Base-by-base conservation (phyloP, 1,140 invertebrate species). In the Drosophila murphyi region DNA sequence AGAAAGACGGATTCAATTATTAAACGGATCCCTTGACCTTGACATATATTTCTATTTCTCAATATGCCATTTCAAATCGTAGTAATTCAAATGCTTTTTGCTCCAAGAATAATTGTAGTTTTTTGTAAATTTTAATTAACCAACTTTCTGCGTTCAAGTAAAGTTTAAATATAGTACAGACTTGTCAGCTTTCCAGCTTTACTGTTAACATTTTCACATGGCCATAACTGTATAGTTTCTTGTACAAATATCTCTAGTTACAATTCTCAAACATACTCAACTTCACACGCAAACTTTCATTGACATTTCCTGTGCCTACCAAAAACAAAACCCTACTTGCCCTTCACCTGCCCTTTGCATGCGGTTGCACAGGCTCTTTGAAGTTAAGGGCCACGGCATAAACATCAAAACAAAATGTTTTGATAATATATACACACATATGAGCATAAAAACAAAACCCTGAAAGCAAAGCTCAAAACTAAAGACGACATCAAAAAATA, bases 281-380 rank as follows among this genome's bases (percentile, higher is more conserved):
- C 20, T 43, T 61, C 32, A 5, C 20, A 57, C 31, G 32, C 39
- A 48, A 59, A 45, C 48, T 72, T 61, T 56, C 61, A 76, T 61
- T 61, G 51, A 67, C 74, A 77, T 77, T 77, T 77, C 74, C 74
- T 77, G 70, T 73, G 51, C 70, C 48, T 54, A 61, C 35, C 50
- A 7, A 10, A 34, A 31, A 28, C 20, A 50, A 61, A 3, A 55
- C 52, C 3, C 20, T 43, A 4, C 54, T 32, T 59, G 63, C 57
- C 54, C 62, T 59, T 35, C 37, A 52, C 39, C 50, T 48, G 71
- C 29, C 43, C 51, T 60, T 51, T 41, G 10, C 39, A 3, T 43
- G 10, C 39, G 39, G 6, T 10, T 67, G 3, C 47, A 28, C 63
- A 47, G 62, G 32, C 61, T 51, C 43, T 12, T 28, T n/a, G 28